Evolutionary conservation across 2,888 invertebrate species (phyloP), one percentile per base, ranked within the genome.

Genomic region (Melitaea athalia): DNA sequence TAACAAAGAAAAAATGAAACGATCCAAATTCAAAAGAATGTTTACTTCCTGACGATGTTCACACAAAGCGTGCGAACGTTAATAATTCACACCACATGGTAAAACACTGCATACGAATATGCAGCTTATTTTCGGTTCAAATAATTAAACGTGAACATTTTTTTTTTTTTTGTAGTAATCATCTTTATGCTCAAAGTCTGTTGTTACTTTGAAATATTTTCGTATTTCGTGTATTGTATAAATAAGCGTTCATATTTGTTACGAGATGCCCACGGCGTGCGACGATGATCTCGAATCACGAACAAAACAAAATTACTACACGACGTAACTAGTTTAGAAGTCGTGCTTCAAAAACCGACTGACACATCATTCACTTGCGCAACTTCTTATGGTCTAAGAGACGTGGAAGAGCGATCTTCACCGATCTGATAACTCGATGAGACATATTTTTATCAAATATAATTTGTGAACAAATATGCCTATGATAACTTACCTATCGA

Each of bases 251-350:
- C 42, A 47, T 53, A 15, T 61, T 53, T 31, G 17, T 63, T 65
- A 64, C n/a, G 17, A 66, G 55, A 62, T 53, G 72, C 53, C 73
- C 60, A 67, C 57, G 71, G 70, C 72, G 53, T 17, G 17, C 57
- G 61, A 69, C 67, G 69, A 66, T 69, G 64, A 67, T 68, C 73
- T 66, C 67, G 52, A 67, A 64, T 67, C 63, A 72, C 62, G 65
- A 72, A 66, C 74, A 65, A 61, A 74, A 71, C 73, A 74, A 71
- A 71, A 63, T 59, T 69, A 67, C 66, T 63, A 55, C 70, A 74
- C 72, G 74, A 45, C 61, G 72, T 73, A 76, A 84, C 87, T 77
- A 81, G 88, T 89, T 88, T 84, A 84, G 76, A 82, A 86, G 84
- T 84, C 84, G 76, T 76, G 78, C 79, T 80, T 80, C 82, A 82